phyloP scores from a whole-genome alignment of 1,140 invertebrate genomes.

The Drosophila quadrilineata region DNA sequence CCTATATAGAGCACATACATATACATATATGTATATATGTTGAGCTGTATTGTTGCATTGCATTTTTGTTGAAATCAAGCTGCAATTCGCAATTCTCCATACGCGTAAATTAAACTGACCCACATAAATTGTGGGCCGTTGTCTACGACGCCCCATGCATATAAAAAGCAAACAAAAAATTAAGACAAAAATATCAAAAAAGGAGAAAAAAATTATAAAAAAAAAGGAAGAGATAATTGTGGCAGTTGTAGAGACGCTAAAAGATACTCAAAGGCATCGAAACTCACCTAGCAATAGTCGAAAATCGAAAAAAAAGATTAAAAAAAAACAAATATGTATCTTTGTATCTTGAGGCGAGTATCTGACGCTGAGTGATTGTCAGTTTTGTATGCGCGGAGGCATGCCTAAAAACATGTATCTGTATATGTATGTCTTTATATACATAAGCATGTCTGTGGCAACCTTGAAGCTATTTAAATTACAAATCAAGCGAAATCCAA shows the following conservation, averaged over 20 bases:
- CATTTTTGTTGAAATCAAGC: too few species aligned
- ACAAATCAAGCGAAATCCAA: slow-evolving; percentile 51
- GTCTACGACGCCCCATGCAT: slow-evolving; percentile 67
- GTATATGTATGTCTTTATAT: slow-evolving; percentile 18
- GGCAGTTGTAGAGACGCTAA: too few species aligned
- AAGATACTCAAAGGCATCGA: too few species aligned
- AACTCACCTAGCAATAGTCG: slow-evolving; percentile 9
- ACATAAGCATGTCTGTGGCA: slow-evolving; percentile 41
- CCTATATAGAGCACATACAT: too few species aligned
- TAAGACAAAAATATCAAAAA: too few species aligned
- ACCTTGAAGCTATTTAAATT: slow-evolving; percentile 81
- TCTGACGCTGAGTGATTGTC: slow-evolving; percentile 54
- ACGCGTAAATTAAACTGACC: slow-evolving; percentile 77
- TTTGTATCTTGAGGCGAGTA: slow-evolving; percentile 52
- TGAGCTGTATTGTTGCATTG: too few species aligned
- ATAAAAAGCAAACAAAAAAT: too few species aligned
- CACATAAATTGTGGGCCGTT: slow-evolving; percentile 61
- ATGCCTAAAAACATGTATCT: slow-evolving; percentile 33
- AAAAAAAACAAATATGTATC: slow-evolving; percentile 25
- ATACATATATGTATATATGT: too few species aligned
- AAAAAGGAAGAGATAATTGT: too few species aligned
- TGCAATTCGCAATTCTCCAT: slow-evolving; percentile 40
- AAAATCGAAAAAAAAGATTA: slow-evolving; percentile 15
- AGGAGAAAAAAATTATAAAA: too few species aligned
- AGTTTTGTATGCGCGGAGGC: slow-evolving; percentile 65